Conservation (phyloP, 1,140 invertebrate species). For the Listronotus oregonensis region DNA sequence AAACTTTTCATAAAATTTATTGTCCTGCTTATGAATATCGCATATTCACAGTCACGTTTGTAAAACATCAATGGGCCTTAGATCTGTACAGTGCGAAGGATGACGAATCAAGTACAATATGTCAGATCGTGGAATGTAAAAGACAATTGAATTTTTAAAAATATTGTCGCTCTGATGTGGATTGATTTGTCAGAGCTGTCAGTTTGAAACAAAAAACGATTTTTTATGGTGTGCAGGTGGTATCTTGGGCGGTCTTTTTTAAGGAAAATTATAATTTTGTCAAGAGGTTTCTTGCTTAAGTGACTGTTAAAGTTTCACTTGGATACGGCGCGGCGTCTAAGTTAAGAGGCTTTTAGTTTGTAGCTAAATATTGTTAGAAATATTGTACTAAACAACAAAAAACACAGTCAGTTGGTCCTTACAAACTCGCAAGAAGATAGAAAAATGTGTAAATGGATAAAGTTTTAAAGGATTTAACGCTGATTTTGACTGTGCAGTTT, state of each 20-base stretch:
- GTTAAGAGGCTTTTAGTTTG: too few relatives aligned
- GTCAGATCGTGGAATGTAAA: conserved; percentile 30
- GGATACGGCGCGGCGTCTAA: too few relatives aligned
- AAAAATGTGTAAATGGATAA: too few relatives aligned
- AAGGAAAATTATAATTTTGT: too few relatives aligned
- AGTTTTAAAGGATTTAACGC: too few relatives aligned
- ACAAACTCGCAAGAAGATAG: too few relatives aligned
- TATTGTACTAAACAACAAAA: too few relatives aligned
- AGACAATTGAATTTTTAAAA: conserved; percentile 27
- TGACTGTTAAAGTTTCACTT: too few relatives aligned
- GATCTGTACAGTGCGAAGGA: conserved; percentile 24
- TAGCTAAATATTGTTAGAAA: too few relatives aligned
- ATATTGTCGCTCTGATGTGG: conserved; percentile 18
- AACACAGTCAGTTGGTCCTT: too few relatives aligned
- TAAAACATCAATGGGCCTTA: conserved; percentile 28
- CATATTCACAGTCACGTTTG: conserved; percentile 35
- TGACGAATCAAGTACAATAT: conserved; percentile 34
- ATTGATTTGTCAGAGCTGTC: conserved; percentile 37
- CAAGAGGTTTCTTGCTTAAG: too few relatives aligned
- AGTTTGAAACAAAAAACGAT: conserved; percentile 17
- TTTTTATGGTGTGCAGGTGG: conserved; percentile 27
- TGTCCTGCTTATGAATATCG: conserved; percentile 28
- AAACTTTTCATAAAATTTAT: conserved; percentile 34
- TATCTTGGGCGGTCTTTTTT: conserved; percentile 13
- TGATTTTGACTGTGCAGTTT: too few relatives aligned